Percentiles rank a stretch among this genome's conserved stretches.
Conservation (phyloP, 2,113 vertebrate genomes). For the Gila orcuttii region DNA sequence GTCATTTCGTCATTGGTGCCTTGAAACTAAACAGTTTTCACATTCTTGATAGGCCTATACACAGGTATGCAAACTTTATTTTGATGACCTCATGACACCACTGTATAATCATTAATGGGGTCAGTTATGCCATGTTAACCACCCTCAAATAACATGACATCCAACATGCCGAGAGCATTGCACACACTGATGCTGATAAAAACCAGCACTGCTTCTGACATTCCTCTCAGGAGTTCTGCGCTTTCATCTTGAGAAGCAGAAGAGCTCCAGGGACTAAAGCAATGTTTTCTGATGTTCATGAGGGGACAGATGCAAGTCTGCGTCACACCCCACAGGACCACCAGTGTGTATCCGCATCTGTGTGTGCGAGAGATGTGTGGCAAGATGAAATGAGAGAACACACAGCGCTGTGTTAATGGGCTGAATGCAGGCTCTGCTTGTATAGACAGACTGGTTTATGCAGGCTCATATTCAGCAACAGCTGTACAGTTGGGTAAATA, state of each 20-base stretch:
- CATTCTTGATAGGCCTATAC: neutral
- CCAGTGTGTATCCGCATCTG: neutral
- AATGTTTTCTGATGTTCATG: constrained; percentile 45
- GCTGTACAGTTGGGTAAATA: too few species aligned
- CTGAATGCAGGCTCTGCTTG: neutral
- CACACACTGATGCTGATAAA: constrained; percentile 4
- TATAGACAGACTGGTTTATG: neutral
- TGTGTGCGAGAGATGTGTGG: constrained; percentile 7
- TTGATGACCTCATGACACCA: neutral
- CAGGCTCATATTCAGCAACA: neutral
- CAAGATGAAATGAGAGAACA: neutral
- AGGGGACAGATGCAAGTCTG: constrained; percentile 42
- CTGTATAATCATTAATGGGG: neutral
- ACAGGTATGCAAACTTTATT: neutral
- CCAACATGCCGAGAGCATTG: neutral
- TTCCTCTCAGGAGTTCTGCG: constrained; percentile 24
- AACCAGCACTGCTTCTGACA: neutral
- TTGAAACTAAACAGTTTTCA: neutral
- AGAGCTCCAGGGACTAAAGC: constrained; percentile 41
- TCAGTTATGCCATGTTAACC: neutral
- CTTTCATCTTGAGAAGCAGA: constrained; percentile 47
- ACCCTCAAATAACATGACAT: neutral
- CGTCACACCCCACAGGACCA: constrained; percentile 28
- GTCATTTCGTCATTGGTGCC: neutral
- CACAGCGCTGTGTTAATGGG: neutral